phyloP scores from a whole-genome alignment of 2,888 invertebrate species.

The Maniola hyperantus region DNA sequence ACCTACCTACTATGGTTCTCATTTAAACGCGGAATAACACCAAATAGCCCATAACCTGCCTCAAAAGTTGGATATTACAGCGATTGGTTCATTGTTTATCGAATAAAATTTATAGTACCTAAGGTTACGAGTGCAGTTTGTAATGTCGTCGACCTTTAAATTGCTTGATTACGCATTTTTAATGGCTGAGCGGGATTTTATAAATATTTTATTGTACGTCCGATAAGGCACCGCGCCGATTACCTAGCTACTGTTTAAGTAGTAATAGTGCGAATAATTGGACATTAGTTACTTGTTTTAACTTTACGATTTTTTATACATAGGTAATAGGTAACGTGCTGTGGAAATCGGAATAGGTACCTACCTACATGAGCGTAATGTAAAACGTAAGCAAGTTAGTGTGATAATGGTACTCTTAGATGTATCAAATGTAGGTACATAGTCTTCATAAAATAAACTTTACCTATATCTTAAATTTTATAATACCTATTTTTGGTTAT shows the following conservation, averaged over 20 bases:
- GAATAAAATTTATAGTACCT: slow-evolving; percentile 69
- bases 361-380: neutral
- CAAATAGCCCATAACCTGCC: slow-evolving; percentile 70
- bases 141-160: slow-evolving; percentile 75
- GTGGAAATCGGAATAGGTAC: slow-evolving; percentile 9
- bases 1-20: too few relatives aligned
- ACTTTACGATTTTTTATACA: slow-evolving; percentile 11
- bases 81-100: slow-evolving; percentile 78
- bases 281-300: slow-evolving; percentile 13
- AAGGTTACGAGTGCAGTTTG: slow-evolving; percentile 60
- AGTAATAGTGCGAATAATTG: slow-evolving; percentile 32
- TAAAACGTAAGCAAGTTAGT: neutral
- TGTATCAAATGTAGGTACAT: too few relatives aligned
- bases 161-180: slow-evolving; percentile 76
- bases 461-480: too few relatives aligned
- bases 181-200: slow-evolving; percentile 69
- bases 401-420: neutral
- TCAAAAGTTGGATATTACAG: slow-evolving; percentile 72
- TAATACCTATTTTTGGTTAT: too few relatives aligned
- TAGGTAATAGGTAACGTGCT: slow-evolving; percentile 13
- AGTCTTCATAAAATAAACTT: too few relatives aligned
- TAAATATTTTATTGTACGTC: slow-evolving; percentile 62
- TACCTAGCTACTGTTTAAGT: slow-evolving; percentile 31
- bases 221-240: slow-evolving; percentile 40
- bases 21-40: slow-evolving; percentile 58